These are phyloP conservation scores for Watsonalla cultraria DNA, from an alignment of 2,888 invertebrate genomes.

Conservation along the genomic window DNA sequence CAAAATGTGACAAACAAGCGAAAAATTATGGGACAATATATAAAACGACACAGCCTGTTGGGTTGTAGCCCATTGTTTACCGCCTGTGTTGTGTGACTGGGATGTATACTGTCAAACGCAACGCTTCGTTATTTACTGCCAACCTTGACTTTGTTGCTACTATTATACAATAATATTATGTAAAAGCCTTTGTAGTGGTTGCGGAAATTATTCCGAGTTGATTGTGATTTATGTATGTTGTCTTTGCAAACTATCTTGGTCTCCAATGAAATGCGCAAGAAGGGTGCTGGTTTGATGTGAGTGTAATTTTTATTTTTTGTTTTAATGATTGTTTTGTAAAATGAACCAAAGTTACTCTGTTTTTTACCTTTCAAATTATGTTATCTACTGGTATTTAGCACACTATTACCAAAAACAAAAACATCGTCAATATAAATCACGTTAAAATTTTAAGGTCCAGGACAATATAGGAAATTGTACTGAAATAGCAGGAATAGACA, in stretches of 20 bases:
- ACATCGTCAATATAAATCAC: no score
- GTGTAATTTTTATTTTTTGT: no score
- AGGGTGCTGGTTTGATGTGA: no score
- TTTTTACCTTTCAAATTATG: no score
- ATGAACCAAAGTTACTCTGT: no score
- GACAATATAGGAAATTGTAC: no score
- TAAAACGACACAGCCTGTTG: not conserved
- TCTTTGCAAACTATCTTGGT: not conserved
- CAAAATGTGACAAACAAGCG: not conserved
- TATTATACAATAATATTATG: not conserved
- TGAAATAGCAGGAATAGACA: no score
- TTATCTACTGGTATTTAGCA: no score
- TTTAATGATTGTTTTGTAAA: no score
- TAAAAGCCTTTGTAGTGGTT: not conserved
- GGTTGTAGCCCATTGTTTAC: constrained; percentile 1
- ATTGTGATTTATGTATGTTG: not conserved
- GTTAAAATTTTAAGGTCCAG: no score
- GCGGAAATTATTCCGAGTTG: constrained; percentile 2
- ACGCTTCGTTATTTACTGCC: constrained; percentile 15
- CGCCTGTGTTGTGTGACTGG: not conserved
- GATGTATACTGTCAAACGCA: constrained; percentile 18
- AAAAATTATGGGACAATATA: constrained; percentile 1
- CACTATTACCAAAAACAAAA: no score
- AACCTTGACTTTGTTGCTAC: constrained; percentile 5
- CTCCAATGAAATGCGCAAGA: no score